Base-by-base conservation (phyloP, 2,888 invertebrate genomes). In the Parthenolecanium corni region DNA sequence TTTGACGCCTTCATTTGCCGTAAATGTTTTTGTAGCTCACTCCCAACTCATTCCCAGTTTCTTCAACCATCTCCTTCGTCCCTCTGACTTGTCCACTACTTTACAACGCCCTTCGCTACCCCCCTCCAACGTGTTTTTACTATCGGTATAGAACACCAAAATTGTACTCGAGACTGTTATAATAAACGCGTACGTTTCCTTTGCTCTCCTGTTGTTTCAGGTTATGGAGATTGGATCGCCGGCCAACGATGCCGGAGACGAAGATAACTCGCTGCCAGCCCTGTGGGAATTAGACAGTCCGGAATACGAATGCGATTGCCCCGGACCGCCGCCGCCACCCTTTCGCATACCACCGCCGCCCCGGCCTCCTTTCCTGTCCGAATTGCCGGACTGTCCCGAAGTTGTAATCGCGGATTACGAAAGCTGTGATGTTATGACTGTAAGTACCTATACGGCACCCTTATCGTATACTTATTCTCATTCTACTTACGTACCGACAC, bases 371-470 rank as follows among this genome's bases (percentile, higher is more conserved):
- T 82, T 84, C 71, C 77, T 85, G 67, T 82, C 82, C 72, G 78
- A 79, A 65, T 74, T 78, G 68, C 73, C 81, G 66, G 82, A 83
- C 63, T 85, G 85, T 72, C 80, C 82, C 63, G 84, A 85, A 73
- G 82, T 82, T 69, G 82, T 84, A 52, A 78, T 85, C 70, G 79
- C 82, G 62, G 82, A 82, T 70, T 78, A 85, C 71, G 85, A 85
- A 75, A 83, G 84, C 70, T 85, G 85, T 75, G 84, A 85, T 73
- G 82, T 83, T 70, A 80, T 84, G 78, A 84, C 85, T 79, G 85
- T 85, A 75, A 84, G 84, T 80, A 64, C 18, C 14, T 11, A n/a
- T n/a, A n/a, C n/a, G n/a, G n/a, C n/a, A n/a, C n/a, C n/a, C n/a
- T n/a, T n/a, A n/a, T n/a, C n/a, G n/a, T n/a, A n/a, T n/a, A n/a